Evolutionary conservation across 2,888 invertebrate genomes (phyloP).

Genomic region (Dichetophora obliterata): DNA sequence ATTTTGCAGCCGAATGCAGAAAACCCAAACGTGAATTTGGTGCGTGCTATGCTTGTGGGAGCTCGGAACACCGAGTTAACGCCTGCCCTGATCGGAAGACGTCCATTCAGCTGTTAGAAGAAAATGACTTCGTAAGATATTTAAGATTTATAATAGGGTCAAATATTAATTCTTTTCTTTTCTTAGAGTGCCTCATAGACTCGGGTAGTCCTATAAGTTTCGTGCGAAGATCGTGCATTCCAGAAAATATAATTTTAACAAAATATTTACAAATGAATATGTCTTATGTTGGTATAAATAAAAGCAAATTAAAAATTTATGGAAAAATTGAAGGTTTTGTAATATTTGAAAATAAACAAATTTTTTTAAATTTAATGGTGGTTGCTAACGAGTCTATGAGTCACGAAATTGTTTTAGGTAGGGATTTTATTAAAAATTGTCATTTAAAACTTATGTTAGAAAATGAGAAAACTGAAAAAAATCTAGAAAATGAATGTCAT

Average conservation of each 20-base stretch:
- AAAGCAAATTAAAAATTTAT: conserved; percentile 24
- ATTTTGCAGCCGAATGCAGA: no score
- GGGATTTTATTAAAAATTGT: conserved; percentile 18
- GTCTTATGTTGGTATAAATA: conserved; percentile 16
- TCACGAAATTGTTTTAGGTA: conserved; percentile 20
- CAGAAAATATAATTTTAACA: background rate
- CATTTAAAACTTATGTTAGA: background rate
- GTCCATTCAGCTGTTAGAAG: no score
- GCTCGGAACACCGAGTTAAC: no score
- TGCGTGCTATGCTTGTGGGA: no score
- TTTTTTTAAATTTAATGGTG: conserved; percentile 14
- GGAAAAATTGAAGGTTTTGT: conserved; percentile 25
- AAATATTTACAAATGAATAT: background rate
- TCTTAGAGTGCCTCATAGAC: conserved; percentile 27
- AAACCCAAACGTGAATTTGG: no score
- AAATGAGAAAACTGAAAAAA: background rate
- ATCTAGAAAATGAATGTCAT: no score
- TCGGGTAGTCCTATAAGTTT: background rate
- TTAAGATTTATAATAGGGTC: no score
- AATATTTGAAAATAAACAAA: conserved; percentile 10
- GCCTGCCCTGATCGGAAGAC: no score
- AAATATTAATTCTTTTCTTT: no score
- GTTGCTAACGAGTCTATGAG: conserved; percentile 7
- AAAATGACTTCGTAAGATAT: no score
- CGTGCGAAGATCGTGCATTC: conserved; percentile 10